Evolutionary conservation across 2,888 invertebrate genomes (phyloP).

Genomic region (Oxystoma pomonae): DNA sequence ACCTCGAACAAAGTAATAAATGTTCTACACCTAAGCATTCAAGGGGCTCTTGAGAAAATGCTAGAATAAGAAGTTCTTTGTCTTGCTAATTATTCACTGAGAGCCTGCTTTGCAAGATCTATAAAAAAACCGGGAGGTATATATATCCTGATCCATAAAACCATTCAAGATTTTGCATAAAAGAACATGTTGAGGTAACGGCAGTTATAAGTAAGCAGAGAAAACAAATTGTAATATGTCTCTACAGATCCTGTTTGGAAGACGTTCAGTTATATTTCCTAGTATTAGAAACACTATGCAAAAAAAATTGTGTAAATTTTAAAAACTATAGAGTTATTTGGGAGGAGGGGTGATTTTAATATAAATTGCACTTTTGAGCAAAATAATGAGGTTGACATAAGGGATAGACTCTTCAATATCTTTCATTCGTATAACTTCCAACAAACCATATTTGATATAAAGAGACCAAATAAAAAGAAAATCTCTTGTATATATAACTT

Average conservation of each 20-base stretch:
- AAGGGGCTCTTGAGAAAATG: no score
- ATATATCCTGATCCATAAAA: neutral
- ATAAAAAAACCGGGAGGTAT: neutral
- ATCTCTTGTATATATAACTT: neutral
- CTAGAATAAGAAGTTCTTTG: no score
- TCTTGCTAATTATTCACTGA: neutral
- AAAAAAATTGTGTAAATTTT: neutral
- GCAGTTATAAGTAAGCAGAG: neutral
- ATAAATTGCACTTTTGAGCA: neutral
- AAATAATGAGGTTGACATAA: neutral
- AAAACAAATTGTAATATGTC: neutral
- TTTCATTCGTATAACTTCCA: neutral
- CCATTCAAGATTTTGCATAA: neutral
- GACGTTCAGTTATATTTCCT: neutral
- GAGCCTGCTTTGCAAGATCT: neutral
- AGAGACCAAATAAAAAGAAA: neutral
- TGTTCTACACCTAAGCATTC: no score
- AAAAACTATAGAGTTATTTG: neutral
- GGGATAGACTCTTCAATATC: neutral
- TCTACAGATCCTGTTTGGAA: neutral
- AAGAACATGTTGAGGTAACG: neutral
- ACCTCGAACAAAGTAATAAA: no score
- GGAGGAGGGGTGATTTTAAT: neutral
- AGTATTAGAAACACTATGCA: neutral
- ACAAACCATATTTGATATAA: neutral